Evolutionary conservation across 2,797 vertebrate species (phyloP).

Genomic region (Galaxias olidus): DNA sequence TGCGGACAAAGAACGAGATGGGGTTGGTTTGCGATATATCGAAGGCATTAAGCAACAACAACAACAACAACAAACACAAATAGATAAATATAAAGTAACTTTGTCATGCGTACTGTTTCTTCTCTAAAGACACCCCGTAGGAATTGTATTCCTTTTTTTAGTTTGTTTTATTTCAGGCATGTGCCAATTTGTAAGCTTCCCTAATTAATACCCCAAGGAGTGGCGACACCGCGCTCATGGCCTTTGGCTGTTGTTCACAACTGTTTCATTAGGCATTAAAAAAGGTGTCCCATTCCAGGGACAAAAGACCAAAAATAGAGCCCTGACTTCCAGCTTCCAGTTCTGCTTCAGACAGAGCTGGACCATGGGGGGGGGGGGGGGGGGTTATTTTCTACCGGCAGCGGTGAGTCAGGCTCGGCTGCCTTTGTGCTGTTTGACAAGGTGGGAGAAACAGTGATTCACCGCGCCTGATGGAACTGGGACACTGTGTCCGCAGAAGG

Average conservation of each 20-base stretch:
- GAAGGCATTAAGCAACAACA: too few species aligned
- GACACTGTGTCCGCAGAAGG: slow-evolving; percentile 63
- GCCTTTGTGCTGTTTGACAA: slow-evolving; percentile 32
- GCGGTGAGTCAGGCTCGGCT: slow-evolving; percentile 58
- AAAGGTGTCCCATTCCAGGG: slow-evolving; percentile 45
- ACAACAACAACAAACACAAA: too few species aligned
- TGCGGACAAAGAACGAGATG: too few species aligned
- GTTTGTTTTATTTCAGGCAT: too few species aligned
- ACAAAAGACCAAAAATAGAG: slow-evolving; percentile 30
- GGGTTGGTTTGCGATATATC: too few species aligned
- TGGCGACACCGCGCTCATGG: neutral
- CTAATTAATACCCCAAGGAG: neutral
- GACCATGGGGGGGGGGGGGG: slow-evolving; percentile 62
- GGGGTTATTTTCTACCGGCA: slow-evolving; percentile 65
- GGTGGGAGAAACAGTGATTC: slow-evolving; percentile 9
- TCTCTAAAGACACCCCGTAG: too few species aligned
- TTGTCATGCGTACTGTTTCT: too few species aligned
- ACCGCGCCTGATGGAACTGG: slow-evolving; percentile 56
- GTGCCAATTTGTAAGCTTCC: neutral
- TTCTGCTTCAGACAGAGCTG: slow-evolving; percentile 61
- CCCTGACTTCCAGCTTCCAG: slow-evolving; percentile 35
- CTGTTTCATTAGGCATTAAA: slow-evolving; percentile 8
- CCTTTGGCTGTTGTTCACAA: neutral
- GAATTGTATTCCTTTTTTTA: too few species aligned
- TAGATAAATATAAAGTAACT: too few species aligned